These are phyloP conservation scores for Peromyscus polionotus DNA, from an alignment of 2,113 vertebrate species.

Conservation along the genomic window DNA sequence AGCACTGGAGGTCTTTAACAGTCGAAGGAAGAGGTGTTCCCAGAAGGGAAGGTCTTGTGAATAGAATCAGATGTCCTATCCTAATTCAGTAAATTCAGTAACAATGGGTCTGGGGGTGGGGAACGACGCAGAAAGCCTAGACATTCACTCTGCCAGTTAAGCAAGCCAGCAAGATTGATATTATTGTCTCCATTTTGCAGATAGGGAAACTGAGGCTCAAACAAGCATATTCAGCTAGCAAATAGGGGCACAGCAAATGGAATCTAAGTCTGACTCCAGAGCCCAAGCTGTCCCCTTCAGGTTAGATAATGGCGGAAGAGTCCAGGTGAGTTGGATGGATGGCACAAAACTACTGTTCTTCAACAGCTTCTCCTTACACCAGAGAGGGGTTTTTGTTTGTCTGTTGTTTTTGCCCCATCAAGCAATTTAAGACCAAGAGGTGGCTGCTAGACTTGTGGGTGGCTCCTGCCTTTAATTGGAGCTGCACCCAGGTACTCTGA, in stretches of 20 bases:
- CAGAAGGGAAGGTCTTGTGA: neutral
- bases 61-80: too few species aligned
- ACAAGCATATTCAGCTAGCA: neutral
- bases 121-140: too few species aligned
- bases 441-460: accelerated
- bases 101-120: accelerated
- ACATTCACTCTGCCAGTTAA: neutral
- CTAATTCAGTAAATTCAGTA: neutral
- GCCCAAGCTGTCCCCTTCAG: neutral
- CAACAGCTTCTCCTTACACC: neutral
- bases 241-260: neutral
- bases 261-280: neutral
- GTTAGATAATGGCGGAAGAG: neutral
- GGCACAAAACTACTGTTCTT: neutral
- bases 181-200: neutral
- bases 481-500: neutral
- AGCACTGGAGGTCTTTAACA: accelerated
- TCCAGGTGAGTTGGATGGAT: neutral
- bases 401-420: neutral
- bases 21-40: neutral
- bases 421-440: neutral
- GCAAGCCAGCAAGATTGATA: neutral
- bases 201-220: conserved; percentile 12
- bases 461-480: neutral
- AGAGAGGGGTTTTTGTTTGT: neutral